These are phyloP conservation scores for Threskiornis aethiopicus DNA, from an alignment of 2,797 vertebrate genomes.

Conservation along the genomic window DNA sequence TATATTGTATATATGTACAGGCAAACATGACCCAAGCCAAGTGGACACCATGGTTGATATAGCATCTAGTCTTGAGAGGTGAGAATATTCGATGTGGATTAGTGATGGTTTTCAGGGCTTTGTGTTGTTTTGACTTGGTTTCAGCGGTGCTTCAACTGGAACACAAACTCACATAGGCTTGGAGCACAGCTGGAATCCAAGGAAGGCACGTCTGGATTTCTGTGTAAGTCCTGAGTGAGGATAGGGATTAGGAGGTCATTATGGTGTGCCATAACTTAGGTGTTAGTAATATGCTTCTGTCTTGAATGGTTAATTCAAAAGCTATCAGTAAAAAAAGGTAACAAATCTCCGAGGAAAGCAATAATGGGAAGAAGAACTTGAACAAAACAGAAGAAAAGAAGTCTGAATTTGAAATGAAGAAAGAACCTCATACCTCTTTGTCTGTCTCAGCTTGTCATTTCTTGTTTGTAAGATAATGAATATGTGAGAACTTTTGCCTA, in stretches of 20 bases:
- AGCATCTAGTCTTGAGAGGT: background rate
- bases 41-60: background rate
- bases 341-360: background rate
- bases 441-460: background rate
- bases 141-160: background rate
- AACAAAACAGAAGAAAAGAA: background rate
- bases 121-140: background rate
- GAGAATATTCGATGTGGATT: background rate
- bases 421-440: background rate
- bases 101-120: background rate
- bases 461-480: background rate
- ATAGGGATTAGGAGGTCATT: background rate
- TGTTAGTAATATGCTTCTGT: background rate
- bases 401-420: background rate
- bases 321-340: background rate
- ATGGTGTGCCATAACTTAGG: background rate
- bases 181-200: background rate
- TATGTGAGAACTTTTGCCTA: background rate
- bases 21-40: background rate
- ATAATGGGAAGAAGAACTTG: background rate
- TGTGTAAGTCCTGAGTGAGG: background rate
- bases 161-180: background rate
- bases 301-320: background rate
- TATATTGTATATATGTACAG: background rate
- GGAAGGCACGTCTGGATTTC: background rate